A percentile compares a stretch with the other conserved stretches of the same genome.
These are phyloP conservation scores for Nesoenas mayeri DNA, from an alignment of 2,113 vertebrate genomes.

Conservation along the genomic window DNA sequence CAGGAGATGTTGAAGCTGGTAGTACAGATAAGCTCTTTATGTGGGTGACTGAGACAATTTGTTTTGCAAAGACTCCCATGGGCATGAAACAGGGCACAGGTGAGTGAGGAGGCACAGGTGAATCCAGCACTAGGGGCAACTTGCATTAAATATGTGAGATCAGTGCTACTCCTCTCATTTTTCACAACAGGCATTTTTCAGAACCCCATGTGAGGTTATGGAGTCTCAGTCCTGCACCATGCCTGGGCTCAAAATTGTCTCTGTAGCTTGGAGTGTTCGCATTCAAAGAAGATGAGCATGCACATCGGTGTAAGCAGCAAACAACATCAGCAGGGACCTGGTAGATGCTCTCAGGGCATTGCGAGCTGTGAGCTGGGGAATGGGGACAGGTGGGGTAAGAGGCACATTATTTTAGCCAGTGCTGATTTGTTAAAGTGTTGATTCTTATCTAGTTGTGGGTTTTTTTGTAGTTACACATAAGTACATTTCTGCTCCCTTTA, in stretches of 20 bases:
- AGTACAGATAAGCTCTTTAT: neutral
- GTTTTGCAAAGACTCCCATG: neutral
- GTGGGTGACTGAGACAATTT: neutral
- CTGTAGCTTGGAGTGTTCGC: neutral
- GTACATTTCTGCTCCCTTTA: neutral
- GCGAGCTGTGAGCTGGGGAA: neutral
- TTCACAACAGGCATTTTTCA: neutral
- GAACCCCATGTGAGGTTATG: neutral
- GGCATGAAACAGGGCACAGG: neutral
- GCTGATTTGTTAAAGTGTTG: neutral
- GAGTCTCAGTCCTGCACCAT: neutral
- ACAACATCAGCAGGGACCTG: neutral
- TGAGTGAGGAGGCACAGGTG: neutral
- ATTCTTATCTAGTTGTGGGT: neutral
- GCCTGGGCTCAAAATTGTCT: neutral
- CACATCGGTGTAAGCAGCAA: neutral
- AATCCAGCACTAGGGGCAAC: neutral
- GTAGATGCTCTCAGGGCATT: neutral
- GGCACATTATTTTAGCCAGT: neutral
- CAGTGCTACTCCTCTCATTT: neutral
- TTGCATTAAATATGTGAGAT: neutral
- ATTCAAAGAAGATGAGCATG: neutral
- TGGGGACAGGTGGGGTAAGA: neutral
- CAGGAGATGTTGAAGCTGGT: neutral
- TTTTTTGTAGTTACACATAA: neutral